These are phyloP conservation scores for Campylorhamphus procurvoides DNA, from an alignment of 2,113 vertebrate species.

Conservation along the genomic window DNA sequence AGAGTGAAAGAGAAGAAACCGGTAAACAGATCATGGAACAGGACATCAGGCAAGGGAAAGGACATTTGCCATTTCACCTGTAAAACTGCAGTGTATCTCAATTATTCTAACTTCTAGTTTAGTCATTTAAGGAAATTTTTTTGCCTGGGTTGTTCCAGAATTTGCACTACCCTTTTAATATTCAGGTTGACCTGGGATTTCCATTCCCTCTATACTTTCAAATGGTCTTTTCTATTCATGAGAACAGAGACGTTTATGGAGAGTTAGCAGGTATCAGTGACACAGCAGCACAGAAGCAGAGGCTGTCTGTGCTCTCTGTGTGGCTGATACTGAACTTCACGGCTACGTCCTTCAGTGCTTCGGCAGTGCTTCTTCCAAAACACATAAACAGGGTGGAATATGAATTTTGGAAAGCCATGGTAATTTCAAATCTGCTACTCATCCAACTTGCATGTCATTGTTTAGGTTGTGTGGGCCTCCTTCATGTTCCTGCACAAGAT, in stretches of 20 bases:
- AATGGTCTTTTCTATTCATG: background rate
- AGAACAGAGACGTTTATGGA: background rate
- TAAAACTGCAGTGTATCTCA: background rate
- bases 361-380: background rate
- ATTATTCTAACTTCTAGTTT: background rate
- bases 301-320: background rate
- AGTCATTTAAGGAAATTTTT: background rate
- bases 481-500: background rate
- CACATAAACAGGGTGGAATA: background rate
- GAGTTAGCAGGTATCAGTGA: background rate
- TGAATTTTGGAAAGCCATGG: background rate
- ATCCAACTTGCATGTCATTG: background rate
- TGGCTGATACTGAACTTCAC: background rate
- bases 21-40: background rate
- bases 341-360: background rate
- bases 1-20: background rate
- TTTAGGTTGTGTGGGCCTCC: background rate
- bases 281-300: background rate
- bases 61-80: background rate
- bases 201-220: background rate
- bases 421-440: background rate
- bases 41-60: background rate
- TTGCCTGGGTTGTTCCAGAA: background rate
- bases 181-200: background rate
- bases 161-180: background rate